A percentile compares a stretch with the other conserved stretches of the same genome.
Conservation (phyloP, 2,113 vertebrate species). For the Pangasianodon hypophthalmus region DNA sequence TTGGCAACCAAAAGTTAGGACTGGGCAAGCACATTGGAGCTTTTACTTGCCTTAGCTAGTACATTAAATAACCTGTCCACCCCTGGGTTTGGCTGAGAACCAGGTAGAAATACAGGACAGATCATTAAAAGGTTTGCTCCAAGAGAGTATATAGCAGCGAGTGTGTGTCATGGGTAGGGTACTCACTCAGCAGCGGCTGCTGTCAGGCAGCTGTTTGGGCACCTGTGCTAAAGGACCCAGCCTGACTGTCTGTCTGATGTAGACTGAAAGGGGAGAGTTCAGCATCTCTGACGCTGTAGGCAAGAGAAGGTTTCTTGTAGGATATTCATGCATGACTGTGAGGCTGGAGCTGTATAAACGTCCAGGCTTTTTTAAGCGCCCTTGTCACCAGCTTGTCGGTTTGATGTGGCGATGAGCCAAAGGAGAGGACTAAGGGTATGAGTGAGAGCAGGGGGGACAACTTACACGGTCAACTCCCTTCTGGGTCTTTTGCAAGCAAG, state of each 20-base stretch:
- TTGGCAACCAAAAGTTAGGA: background rate
- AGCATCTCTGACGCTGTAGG: constrained; percentile 54
- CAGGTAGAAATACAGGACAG: background rate
- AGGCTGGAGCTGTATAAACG: constrained; percentile 69
- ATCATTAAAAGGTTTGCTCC: background rate
- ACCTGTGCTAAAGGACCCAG: constrained; percentile 64
- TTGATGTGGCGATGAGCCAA: constrained; percentile 60
- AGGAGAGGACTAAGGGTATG: constrained; percentile 20
- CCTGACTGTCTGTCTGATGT: constrained; percentile 20
- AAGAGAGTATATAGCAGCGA: background rate
- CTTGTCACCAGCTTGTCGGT: constrained; percentile 60
- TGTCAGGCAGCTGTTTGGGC: constrained; percentile 73
- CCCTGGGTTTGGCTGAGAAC: background rate
- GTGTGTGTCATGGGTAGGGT: background rate
- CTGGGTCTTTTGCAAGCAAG: constrained; percentile 59
- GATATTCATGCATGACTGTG: constrained; percentile 69
- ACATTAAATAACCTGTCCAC: background rate
- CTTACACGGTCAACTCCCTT: constrained; percentile 52
- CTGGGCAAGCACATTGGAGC: background rate
- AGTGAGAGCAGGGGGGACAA: constrained; percentile 43
- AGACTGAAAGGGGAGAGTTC: constrained; percentile 40
- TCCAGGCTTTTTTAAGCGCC: constrained; percentile 50
- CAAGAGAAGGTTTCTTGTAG: constrained; percentile 60
- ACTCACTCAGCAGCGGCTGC: constrained; percentile 40
- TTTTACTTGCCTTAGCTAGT: background rate